Evolutionary conservation across 2,113 vertebrate species (phyloP), one percentile per base, ranked within the genome.

Genomic region (Hemichromis elongatus): DNA sequence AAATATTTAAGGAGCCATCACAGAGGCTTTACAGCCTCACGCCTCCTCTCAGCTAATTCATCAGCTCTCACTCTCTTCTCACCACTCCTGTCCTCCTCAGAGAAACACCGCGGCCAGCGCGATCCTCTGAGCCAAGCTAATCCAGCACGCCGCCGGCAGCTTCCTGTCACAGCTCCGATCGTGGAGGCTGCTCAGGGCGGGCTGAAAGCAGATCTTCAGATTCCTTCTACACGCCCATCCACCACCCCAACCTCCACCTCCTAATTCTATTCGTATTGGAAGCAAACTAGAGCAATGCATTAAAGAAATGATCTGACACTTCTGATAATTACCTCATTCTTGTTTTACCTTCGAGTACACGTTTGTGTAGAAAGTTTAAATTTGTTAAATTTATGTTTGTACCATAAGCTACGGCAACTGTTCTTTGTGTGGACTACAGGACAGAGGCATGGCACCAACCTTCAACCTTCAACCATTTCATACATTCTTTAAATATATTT

Each of bases 1-100:
- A 86, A 82, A 82, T 77, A 82, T 89, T 86, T 24, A 89, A n/a
- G 9, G 55, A 10, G 79, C 40, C 82, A 86, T 86, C 52, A 84
- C 37, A 75, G 47, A 66, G 54, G 85, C 9, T 57, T 87, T 66
- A 33, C 54, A 7, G 53, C 81, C 33, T 53, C 13, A 56, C 21
- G 53, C 37, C 12, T 66, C 30, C 18, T 7, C 55, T 47, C 75
- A 40, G 28, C n/a, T 80, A 24, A 66, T 61, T 79, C 70, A 21
- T 40, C 26, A 9, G 45, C 56, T 79, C 42, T 45, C 66, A 52
- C 33, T 26, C 70, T 59, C 77, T 45, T 33, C 33, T 54, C 18
- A 18, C 7, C 53, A 35, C 53, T 45, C 63, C 24, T 56, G 66
- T 75, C 63, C 16, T 57, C 37, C 16, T 55, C 9, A 10, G 7